Evolutionary conservation across 2,888 invertebrate species (phyloP).

Genomic region (Carpatolechia fugitivella): DNA sequence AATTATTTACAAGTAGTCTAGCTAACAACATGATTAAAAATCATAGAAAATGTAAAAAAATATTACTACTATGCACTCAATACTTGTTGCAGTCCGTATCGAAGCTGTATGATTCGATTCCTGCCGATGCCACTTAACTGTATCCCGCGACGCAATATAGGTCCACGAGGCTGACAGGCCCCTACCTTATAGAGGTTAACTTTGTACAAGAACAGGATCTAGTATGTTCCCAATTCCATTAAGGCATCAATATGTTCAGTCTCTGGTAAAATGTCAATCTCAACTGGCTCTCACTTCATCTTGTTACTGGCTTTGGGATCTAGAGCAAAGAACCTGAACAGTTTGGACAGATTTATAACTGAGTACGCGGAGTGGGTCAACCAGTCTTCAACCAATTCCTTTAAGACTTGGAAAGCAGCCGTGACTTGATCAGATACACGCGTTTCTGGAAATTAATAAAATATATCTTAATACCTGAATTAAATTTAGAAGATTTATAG

Average conservation of each 20-base stretch:
- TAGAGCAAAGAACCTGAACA: conserved; percentile 73
- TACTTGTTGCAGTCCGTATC: no score
- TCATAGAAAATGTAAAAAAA: background rate
- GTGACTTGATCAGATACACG: conserved; percentile 70
- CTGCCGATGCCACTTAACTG: no score
- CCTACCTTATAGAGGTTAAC: no score
- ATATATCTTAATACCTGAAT: background rate
- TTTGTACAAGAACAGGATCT: conserved; percentile 13
- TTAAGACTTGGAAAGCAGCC: conserved; percentile 80
- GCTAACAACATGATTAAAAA: background rate
- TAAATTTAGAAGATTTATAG: no score
- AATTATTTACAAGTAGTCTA: background rate
- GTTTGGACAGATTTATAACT: conserved; percentile 80
- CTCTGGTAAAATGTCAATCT: conserved; percentile 69
- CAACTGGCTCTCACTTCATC: conserved; percentile 52
- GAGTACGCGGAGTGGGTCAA: conserved; percentile 84
- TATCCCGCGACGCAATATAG: no score
- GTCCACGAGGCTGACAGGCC: no score
- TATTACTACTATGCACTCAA: no score
- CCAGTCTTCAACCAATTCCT: conserved; percentile 83
- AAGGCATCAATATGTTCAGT: conserved; percentile 70
- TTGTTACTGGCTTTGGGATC: conserved; percentile 49
- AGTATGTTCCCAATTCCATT: conserved; percentile 65
- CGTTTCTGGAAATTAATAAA: conserved; percentile 65
- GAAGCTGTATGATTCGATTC: no score